Evolutionary conservation across 2,113 vertebrate genomes (phyloP), one percentile per base, ranked within the genome.

Genomic region (Corydoras maculifer): DNA sequence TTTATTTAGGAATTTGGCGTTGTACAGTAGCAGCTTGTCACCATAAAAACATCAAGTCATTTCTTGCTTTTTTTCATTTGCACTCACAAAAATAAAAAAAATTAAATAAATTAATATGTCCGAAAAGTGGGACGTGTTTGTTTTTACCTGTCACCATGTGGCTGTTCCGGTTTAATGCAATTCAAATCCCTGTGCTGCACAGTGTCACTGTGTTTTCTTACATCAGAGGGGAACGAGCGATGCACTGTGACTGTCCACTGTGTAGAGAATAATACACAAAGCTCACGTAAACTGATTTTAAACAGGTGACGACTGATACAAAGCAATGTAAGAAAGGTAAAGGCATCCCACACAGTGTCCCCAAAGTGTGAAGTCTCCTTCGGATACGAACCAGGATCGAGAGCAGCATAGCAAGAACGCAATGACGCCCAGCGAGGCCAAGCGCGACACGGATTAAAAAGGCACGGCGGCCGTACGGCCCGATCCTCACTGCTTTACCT

Each of bases 401-500:
- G 18, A 88, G 86, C 86, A 87, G 82, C 82, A 82, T 14, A 79
- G 80, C 83, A 85, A 81, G 4, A 43, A 25, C 18, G 18, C 18
- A 25, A 25, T 2, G 18, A 25, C 18, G 18, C 2, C 18, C 18
- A 25, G 18, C 18, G 18, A 25, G 18, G 18, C 18, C 12, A 55
- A 55, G 10, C 11, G 53, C 69, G 86, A 84, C 81, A 80, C 79
- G 74, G 75, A 65, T 76, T 65, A 54, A 83, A 84, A 89, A 87
- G 86, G 87, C 87, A 87, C 86, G 69, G 54, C 5, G 81, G 85
- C 85, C 85, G 84, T 55, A 72, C 81, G 65, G 77, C 77, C 76
- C 75, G n/a, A 79, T 79, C 67, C 77, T 73, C 68, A 67, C 68
- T 69, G 65, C 83, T 83, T 57, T 79, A 84, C 79, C 51, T 82